Conservation (phyloP, 2,888 invertebrate species). For the Xiphydria camelus region DNA sequence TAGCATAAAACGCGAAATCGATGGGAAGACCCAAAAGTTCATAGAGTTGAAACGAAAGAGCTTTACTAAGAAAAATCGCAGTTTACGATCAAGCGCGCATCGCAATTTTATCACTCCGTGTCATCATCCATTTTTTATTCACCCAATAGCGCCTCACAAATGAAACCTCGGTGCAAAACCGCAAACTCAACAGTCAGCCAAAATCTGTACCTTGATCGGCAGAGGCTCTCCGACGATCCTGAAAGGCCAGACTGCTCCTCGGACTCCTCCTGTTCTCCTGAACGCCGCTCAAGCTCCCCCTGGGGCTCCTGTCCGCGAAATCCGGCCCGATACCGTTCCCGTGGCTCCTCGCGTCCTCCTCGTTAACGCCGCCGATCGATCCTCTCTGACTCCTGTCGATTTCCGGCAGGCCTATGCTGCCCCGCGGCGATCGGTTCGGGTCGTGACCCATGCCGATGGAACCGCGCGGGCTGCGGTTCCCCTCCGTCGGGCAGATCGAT, state of each 20-base stretch:
- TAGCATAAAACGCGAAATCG: too few relatives aligned
- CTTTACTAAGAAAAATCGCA: too few relatives aligned
- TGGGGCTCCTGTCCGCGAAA: conserved; percentile 53
- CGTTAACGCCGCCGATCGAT: conserved; percentile 11
- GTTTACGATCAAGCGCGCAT: too few relatives aligned
- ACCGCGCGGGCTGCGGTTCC: conserved; percentile 62
- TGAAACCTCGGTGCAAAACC: too few relatives aligned
- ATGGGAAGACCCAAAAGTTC: too few relatives aligned
- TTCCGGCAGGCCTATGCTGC: conserved; percentile 57
- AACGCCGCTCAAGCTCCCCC: conserved; percentile 56
- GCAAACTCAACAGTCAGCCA: too few relatives aligned
- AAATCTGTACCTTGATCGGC: conserved; percentile 53
- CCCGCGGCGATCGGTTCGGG: conserved; percentile 54
- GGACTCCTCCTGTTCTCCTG: conserved; percentile 65
- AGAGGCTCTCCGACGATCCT: conserved; percentile 48
- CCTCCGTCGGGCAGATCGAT: conserved; percentile 47
- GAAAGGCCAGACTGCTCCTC: conserved; percentile 62
- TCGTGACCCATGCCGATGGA: conserved; percentile 58
- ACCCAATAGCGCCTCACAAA: too few relatives aligned
- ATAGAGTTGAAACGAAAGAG: too few relatives aligned
- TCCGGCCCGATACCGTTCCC: conserved; percentile 65
- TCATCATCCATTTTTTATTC: too few relatives aligned
- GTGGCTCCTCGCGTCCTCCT: conserved; percentile 56
- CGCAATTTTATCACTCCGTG: too few relatives aligned
- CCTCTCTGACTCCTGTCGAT: conserved; percentile 45